phyloP scores from a whole-genome alignment of 2,797 vertebrate genomes.

The Choloepus didactylus region DNA sequence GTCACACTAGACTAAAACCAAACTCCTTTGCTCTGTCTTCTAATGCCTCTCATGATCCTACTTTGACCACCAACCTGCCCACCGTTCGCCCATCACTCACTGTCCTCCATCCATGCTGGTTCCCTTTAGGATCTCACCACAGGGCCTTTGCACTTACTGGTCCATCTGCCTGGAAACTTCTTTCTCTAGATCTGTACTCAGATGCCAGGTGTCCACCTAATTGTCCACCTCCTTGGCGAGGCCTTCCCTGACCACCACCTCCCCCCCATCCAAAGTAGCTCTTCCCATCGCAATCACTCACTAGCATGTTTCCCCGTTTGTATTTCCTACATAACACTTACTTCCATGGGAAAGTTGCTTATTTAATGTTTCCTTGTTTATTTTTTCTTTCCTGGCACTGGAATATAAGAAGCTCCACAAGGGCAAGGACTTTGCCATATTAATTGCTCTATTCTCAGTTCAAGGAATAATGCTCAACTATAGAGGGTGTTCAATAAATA shows the following conservation, averaged over 20 bases:
- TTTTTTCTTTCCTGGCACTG: not conserved
- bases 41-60: not conserved
- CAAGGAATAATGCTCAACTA: rapidly evolving
- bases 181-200: not conserved
- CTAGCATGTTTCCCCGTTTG: not conserved
- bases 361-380: not conserved
- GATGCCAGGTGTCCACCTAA: not conserved
- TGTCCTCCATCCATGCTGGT: rapidly evolving
- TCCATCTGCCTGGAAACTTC: not conserved
- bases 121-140: not conserved
- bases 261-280: not conserved
- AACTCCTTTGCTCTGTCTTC: not conserved
- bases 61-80: not conserved
- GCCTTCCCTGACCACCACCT: not conserved
- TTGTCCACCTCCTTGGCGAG: rapidly evolving
- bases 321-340: not conserved
- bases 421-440: not conserved
- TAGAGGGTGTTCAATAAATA: not conserved
- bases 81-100: not conserved
- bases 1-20: not conserved
- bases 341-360: not conserved
- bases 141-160: not conserved
- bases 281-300: too few species aligned
- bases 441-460: not conserved
- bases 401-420: not conserved